Evolutionary conservation across 2,888 invertebrate genomes (phyloP), one percentile per base, ranked within the genome.

Genomic region (Leptinotarsa rubiginosa): DNA sequence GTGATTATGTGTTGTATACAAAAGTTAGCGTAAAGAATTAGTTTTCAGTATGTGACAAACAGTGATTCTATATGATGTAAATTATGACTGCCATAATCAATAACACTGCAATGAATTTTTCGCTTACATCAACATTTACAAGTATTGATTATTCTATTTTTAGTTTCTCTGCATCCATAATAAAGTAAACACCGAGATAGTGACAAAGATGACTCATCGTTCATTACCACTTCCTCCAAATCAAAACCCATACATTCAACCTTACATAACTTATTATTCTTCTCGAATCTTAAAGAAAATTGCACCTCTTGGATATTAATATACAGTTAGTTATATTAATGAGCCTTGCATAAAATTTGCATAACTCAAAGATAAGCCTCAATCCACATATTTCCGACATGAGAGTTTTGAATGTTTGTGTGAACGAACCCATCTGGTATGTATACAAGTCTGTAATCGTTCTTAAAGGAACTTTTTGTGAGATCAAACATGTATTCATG

Each of bases 281-380:
- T 22, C 56, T 56, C 13, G 62, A 62, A 41, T 31, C 31, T 62
- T 10, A 25, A 62, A 31, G 59, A 59, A 62, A 62, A 62, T 31
- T n/a, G 62, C 62, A 62, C 62, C 62, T 62, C n/a, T 13, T 41
- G 25, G 25, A 31, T 25, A 62, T 62, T 62, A 62, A 62, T 62
- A 62, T 62, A 62, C 62, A 62, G 62, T 62, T 62, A 62, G 59
- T 62, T 62, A 62, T 41, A 41, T 62, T 62, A 62, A 62, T n/a
- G 62, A n/a, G 62, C 31, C 3, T 25, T n/a, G 62, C 31, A 62
- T 62, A n/a, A 62, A 41, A 62, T 62, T 62, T 62, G 31, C 62
- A 62, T 62, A 41, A 16, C 15, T 62, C 31, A 4, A n/a, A 62
- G 62, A 62, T 62, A 62, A 62, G 41, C 25, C 31, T 15, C 18